Conservation (phyloP, 2,113 vertebrate genomes). For the Uropsilus gracilis region DNA sequence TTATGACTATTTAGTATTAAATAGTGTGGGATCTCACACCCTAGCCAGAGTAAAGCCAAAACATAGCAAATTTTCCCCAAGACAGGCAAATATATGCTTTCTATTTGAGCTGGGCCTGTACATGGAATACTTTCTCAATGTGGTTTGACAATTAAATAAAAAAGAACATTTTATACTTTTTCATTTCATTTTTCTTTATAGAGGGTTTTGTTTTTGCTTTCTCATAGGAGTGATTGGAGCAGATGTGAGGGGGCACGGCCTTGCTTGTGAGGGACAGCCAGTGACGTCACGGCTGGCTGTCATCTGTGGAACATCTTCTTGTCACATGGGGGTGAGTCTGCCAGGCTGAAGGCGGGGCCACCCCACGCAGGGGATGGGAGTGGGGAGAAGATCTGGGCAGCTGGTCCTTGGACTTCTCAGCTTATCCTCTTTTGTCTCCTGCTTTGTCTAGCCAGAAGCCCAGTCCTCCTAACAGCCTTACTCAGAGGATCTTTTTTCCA, state of each 20-base stretch:
- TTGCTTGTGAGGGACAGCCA: conserved; percentile 92
- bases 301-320: conserved; percentile 98
- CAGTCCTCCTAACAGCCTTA: neutral
- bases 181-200: conserved; percentile 20
- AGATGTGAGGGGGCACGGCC: conserved; percentile 90
- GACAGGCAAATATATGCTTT: no score
- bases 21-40: no score
- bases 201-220: conserved; percentile 67
- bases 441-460: neutral
- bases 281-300: conserved; percentile 93
- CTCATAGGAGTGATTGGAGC: conserved; percentile 94
- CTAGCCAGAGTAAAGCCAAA: no score
- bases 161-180: neutral
- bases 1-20: no score
- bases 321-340: conserved; percentile 96
- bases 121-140: neutral
- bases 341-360: neutral
- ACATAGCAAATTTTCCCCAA: no score
- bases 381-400: neutral
- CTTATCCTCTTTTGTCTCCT: neutral
- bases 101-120: no score
- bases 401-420: neutral
- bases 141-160: neutral
- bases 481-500: neutral
- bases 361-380: neutral